A percentile compares a stretch with the other conserved stretches of the same genome.
Conservation (phyloP, 2,113 vertebrate genomes). For the Deroptyus accipitrinus region DNA sequence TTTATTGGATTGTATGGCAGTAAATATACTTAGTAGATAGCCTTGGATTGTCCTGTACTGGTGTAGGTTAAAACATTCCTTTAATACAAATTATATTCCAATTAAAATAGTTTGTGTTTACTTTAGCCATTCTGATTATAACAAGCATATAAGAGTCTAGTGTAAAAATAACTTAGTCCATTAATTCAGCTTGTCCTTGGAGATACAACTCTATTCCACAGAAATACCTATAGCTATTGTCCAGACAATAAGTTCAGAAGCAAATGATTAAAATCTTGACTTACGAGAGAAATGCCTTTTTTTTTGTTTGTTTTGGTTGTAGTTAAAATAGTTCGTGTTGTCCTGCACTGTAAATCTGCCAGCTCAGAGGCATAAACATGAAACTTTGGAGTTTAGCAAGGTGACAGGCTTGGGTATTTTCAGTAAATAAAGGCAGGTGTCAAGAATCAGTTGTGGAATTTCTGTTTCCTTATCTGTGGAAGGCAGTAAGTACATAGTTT, state of each 20-base stretch:
- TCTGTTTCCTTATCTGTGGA: neutral
- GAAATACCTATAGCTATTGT: neutral
- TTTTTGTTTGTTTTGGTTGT: neutral
- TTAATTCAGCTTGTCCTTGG: neutral
- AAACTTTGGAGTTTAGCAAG: neutral
- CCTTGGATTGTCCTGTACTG: neutral
- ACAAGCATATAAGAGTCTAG: neutral
- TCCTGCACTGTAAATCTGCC: neutral
- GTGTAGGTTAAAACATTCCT: neutral
- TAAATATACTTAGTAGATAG: neutral
- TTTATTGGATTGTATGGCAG: neutral
- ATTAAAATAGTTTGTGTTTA: neutral
- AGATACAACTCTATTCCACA: neutral
- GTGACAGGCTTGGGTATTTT: neutral
- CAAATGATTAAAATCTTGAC: neutral
- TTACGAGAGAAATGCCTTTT: neutral
- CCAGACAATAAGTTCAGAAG: neutral
- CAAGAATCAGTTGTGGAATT: neutral
- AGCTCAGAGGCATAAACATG: accelerated
- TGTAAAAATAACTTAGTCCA: neutral
- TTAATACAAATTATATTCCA: neutral
- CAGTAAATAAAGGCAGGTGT: neutral
- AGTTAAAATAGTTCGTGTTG: neutral
- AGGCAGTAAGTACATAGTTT: neutral
- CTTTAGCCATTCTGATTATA: neutral